Conservation (phyloP, 1,140 invertebrate species). For the Probaryconus sp. region DNA sequence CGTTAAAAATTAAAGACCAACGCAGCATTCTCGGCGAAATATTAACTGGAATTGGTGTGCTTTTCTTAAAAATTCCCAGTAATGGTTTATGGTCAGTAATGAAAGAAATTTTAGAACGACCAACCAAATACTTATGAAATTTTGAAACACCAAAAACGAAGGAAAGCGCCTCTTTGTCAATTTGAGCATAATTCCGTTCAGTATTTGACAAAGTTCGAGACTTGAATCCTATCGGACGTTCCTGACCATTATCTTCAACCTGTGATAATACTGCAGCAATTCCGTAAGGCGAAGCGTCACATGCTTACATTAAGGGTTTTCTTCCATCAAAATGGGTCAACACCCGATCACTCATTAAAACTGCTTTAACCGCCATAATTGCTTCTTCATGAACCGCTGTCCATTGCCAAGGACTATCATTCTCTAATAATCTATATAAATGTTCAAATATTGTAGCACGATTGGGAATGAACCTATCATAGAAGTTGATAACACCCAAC, state of each 20-base stretch:
- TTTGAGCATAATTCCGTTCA: no score
- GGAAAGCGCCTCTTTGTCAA: no score
- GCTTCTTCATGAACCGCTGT: constrained; percentile 53
- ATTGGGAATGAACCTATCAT: constrained; percentile 62
- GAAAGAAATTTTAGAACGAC: neutral
- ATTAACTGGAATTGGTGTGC: neutral
- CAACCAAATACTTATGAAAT: neutral
- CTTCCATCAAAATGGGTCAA: constrained; percentile 64
- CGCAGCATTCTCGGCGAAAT: constrained; percentile 41
- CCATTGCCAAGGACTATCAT: constrained; percentile 55
- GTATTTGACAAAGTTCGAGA: no score
- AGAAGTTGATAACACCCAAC: constrained; percentile 2
- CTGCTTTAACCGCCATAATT: constrained; percentile 64
- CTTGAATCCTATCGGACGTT: no score
- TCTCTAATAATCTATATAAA: constrained; percentile 45
- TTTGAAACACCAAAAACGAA: no score
- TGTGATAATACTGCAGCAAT: constrained; percentile 59
- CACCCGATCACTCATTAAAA: constrained; percentile 64
- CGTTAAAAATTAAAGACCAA: constrained; percentile 42
- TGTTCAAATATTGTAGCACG: constrained; percentile 57
- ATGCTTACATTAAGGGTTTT: constrained; percentile 2
- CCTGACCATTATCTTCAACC: constrained; percentile 7
- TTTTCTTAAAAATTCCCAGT: constrained; percentile 22
- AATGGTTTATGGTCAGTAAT: constrained; percentile 55
- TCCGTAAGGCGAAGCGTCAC: constrained; percentile 24